phyloP scores from a whole-genome alignment of 2,888 invertebrate genomes.

The Eustalomyia histrio region DNA sequence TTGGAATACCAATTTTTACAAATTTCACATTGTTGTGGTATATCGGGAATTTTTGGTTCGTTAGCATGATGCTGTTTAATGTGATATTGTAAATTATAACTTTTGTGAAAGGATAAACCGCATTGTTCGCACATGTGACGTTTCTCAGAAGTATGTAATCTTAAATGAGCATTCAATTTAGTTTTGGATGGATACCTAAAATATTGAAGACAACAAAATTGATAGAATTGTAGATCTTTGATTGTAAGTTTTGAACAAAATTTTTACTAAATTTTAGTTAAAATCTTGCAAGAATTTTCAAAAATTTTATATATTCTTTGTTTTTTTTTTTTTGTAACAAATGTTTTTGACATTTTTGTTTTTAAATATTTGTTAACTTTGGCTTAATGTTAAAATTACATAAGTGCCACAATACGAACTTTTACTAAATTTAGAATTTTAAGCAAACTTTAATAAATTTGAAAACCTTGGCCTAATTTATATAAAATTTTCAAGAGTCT shows the following conservation, averaged over 20 bases:
- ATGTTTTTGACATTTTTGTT: no score
- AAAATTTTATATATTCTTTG: no score
- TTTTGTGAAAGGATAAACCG: conserved; percentile 6
- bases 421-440: no score
- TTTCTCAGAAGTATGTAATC: conserved; percentile 58
- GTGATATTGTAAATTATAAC: background rate
- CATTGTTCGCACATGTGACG: conserved; percentile 71
- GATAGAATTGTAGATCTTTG: background rate
- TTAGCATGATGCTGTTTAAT: background rate
- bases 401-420: no score
- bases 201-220: background rate
- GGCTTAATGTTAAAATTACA: no score
- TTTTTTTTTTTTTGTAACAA: no score
- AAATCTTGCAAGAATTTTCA: no score
- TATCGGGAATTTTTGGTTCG: background rate
- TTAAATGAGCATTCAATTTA: background rate
- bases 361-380: no score
- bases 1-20: background rate
- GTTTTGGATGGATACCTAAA: background rate
- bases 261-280: no score
- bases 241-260: background rate
- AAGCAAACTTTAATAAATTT: no score
- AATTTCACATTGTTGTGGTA: background rate
- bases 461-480: no score
- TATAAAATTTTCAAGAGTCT: no score